Evolutionary conservation across 1,140 invertebrate species (phyloP), one percentile per base, ranked within the genome.

Genomic region (Octopus bimaculoides): DNA sequence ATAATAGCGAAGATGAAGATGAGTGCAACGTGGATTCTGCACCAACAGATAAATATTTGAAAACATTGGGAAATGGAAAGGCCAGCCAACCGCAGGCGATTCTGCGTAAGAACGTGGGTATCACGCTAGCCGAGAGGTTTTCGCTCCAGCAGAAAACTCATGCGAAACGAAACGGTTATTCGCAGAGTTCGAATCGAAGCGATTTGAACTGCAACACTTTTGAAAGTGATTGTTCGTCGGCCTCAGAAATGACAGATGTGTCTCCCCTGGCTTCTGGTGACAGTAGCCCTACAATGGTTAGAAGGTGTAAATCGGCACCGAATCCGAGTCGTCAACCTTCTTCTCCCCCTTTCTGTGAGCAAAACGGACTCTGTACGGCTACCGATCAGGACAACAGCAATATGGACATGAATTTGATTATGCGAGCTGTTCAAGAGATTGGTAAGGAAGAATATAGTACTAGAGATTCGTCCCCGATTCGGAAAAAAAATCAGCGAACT

Each of bases 351-450:
- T n/a, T 61, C 17, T n/a, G 26, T 20, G 66, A 20, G 8, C 56
- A 17, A 71, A 71, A 71, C 26, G 66, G 66, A 71, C 26, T 71
- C 14, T 71, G 8, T 17, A n/a, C 56, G 9, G 17, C 9, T 61
- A 17, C 9, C 17, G 17, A 61, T 17, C 9, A 20, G 17, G 17
- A 53, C 20, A 52, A 54, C 54, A 55, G 53, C 71, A 69, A 77
- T 54, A 76, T 61, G 54, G 87, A 89, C 82, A 82, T 89, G 9
- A 87, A 84, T 77, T 84, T 88, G 26, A 82, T 89, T 10, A 88
- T 89, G 87, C 85, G 88, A 77, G 87, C 88, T 61, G 88, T 89
- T 52, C 83, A 84, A 61, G 89, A 89, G 83, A 85, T 89, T 77
- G 88, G 89, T 77, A 87, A 85, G 79, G 81, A 86, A 52, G 83